Percentiles rank a stretch among this genome's conserved stretches.
phyloP scores from a whole-genome alignment of 35 echinoderm and acorn worm species.

The Apostichopus japonicus region DNA sequence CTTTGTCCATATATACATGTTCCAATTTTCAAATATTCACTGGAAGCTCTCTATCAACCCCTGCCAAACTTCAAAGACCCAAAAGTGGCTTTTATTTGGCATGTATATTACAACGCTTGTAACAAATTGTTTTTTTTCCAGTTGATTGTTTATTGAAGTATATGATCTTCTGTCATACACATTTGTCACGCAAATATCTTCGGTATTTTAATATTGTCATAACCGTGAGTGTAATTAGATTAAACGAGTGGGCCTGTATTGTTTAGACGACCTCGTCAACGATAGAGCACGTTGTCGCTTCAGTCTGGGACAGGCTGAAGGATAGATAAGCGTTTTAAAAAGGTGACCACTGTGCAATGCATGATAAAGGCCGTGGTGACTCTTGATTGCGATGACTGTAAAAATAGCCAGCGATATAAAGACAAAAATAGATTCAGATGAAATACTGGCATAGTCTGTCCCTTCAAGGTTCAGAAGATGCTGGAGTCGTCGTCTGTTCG shows the following conservation, averaged over 20 bases:
- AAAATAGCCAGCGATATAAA: not conserved
- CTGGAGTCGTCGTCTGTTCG: not conserved
- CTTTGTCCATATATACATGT: too few species aligned
- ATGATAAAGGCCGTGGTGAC: not conserved
- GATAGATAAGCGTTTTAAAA: not conserved
- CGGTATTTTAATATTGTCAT: too few species aligned
- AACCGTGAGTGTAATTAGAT: too few species aligned
- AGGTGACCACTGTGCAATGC: not conserved
- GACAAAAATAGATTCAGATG: not conserved
- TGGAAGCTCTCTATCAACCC: too few species aligned
- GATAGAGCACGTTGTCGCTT: not conserved
- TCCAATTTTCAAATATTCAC: too few species aligned
- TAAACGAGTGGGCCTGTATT: not conserved
- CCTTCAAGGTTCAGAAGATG: not conserved
- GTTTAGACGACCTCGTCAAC: not conserved
- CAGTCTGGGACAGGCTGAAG: not conserved
- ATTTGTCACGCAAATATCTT: too few species aligned
- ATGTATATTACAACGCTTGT: too few species aligned
- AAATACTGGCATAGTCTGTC: not conserved
- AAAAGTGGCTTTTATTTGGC: too few species aligned
- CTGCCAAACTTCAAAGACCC: too few species aligned
- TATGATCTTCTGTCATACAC: too few species aligned
- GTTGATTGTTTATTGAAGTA: too few species aligned
- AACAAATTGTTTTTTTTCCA: too few species aligned
- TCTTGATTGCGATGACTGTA: not conserved